Base-by-base conservation (phyloP, 2,113 vertebrate genomes). In the Arvicanthis niloticus region DNA sequence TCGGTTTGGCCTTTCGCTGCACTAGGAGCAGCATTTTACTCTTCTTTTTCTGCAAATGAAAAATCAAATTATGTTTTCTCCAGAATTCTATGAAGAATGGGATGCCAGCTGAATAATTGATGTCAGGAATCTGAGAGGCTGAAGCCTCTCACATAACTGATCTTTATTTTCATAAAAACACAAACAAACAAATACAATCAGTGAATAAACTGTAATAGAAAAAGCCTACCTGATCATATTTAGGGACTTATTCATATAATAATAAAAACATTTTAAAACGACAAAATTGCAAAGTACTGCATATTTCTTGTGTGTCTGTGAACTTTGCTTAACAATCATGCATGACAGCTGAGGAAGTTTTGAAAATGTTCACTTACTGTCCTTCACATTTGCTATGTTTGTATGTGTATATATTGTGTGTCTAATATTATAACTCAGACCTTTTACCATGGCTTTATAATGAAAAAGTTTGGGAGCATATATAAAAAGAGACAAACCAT, bases 101-200 rank as follows among this genome's bases (percentile, higher is more conserved):
- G 37, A 67, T 94, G 16, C 1, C 75, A 56, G 56, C 48, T 91
- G 75, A 94, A 89, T 56, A 91, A n/a, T 5, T 89, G 26, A 67
- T 77, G 65, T 6, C 21, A 92, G 26, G 78, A 85, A 94, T 87
- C 40, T 93, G 37, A 67, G 37, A 89, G 19, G 48, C 19, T 65
- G 31, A 81, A 85, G 19, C 42, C 87, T 37, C 68, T 81, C 12
- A 95, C 73, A 67, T n/a, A 58, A 48, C 70, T 94, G 56, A 40
- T 80, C 56, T 94, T 91, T 89, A 60, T 89, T 89, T 51, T 73
- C 62, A 89, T 91, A 93, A 94, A 88, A 3, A 51, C 6, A 51
- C 48, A 48, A 75, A 87, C 81, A 89, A 82, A 40, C 34, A 96
- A 93, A 62, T 5, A 48, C 31, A 65, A 17, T 19, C 13, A 10